Evolutionary conservation across 2,888 invertebrate species (phyloP), one percentile per base, ranked within the genome.

Genomic region (Polydesmus complanatus): DNA sequence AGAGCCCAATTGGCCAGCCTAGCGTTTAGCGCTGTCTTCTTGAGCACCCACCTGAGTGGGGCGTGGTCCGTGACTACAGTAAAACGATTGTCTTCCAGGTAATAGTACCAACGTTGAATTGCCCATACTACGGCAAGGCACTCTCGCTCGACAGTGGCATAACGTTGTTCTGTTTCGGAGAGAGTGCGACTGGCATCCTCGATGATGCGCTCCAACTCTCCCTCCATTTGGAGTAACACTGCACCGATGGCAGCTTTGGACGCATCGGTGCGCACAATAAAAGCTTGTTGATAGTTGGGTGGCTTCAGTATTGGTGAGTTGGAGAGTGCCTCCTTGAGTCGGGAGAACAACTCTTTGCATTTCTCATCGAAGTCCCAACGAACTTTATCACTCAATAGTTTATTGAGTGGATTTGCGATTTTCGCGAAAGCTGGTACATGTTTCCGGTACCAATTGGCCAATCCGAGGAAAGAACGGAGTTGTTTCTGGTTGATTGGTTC

Each of bases 31-130:
- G 64, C 27, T 37, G 60, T 54, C 23, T 61, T 3, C 23, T n/a
- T 49, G 49, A 61, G 27, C 1, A 68, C 23, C 21, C 57, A 61
- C 11, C 64, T 56, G 2, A 70, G 58, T 0, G 68, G 66, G 26
- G 62, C 56, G 54, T 71, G 70, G 59, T 70, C 69, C 0, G 68
- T 69, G 8, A 62, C 27, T 3, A 70, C 59, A 18, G 62, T 63
- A 56, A 71, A 68, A 1, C 57, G 50, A 1, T 63, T 27, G 1
- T 68, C 66, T 55, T 63, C 62, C 1, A 70, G 23, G 58, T 64
- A 71, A 2, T 61, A 64, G 26, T 65, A 49, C 57, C 67, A 69
- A 22, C 66, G 66, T 26, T 64, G 51, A 0, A 67, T 60, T 2
- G 64, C 67, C 27, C 49, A 68, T 8, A 70, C 53, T 21, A 69